These are phyloP conservation scores for Chrysocyon brachyurus DNA, from an alignment of 2,797 vertebrate genomes.

Conservation along the genomic window DNA sequence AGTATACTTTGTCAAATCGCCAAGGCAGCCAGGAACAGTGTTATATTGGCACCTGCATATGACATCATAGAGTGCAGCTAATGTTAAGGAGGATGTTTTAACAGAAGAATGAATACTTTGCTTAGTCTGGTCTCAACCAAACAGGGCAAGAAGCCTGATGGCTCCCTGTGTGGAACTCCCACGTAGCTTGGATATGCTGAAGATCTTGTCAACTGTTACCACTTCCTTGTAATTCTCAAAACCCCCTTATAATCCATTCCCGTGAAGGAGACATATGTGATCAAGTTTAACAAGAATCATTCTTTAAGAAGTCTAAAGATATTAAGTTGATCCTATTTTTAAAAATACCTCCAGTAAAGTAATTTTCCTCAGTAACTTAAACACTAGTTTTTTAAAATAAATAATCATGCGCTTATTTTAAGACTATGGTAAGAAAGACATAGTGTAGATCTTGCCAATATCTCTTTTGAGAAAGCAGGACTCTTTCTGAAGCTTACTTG, in stretches of 20 bases:
- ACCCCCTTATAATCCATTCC: neutral
- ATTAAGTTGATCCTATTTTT: neutral
- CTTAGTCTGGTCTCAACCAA: neutral
- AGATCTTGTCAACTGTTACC: neutral
- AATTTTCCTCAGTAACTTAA: constrained; percentile 1
- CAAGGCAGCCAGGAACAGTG: neutral
- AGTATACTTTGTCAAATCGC: neutral
- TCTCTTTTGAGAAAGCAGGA: neutral
- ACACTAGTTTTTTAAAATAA: neutral
- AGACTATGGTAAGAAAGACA: neutral
- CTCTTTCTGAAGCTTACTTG: neutral
- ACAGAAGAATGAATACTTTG: neutral
- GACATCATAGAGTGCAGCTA: neutral
- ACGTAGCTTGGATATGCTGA: neutral
- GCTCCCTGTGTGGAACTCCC: neutral
- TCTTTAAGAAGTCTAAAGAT: neutral
- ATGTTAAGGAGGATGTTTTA: neutral
- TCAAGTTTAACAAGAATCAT: constrained; percentile 6
- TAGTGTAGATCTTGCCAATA: neutral
- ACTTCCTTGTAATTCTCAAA: constrained; percentile 15
- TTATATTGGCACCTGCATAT: neutral
- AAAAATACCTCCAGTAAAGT: constrained; percentile 1
- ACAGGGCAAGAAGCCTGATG: constrained; percentile 5
- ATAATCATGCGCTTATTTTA: neutral
- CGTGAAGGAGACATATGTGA: neutral